A percentile compares a stretch with the other conserved stretches of the same genome.
phyloP scores from a whole-genome alignment of 2,113 vertebrate genomes.

The Ariopsis seemanni region DNA sequence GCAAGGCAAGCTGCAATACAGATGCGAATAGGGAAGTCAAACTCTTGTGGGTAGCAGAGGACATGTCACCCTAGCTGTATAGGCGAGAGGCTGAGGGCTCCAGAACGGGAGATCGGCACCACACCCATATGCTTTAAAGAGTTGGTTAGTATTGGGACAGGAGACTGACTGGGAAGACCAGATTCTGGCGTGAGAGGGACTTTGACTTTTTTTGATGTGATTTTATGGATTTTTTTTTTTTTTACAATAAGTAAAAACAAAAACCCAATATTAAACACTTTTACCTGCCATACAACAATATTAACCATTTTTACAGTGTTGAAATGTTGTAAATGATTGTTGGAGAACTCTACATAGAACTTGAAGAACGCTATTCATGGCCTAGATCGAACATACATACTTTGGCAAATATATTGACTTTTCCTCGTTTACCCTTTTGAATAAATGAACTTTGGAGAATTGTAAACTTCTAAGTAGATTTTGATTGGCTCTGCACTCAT shows the following conservation, averaged over 20 bases:
- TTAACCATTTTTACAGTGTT: neutral
- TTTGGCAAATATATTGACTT: conserved; percentile 27
- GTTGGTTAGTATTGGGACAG: no score
- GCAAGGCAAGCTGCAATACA: no score
- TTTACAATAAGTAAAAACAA: no score
- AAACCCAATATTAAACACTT: no score
- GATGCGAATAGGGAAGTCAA: no score
- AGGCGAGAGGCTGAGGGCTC: no score
- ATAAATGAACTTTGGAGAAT: conserved; percentile 22
- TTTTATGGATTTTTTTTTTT: neutral
- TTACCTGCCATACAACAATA: neutral
- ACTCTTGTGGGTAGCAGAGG: no score
- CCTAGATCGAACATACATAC: neutral
- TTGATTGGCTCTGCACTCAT: neutral
- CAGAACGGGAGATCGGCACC: no score
- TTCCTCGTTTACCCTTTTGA: conserved; percentile 28
- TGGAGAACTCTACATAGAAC: neutral
- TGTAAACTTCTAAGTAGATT: conserved; percentile 23
- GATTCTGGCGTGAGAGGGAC: no score
- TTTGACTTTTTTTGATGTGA: neutral
- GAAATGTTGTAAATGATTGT: neutral
- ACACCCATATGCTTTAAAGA: no score
- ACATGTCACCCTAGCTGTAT: no score
- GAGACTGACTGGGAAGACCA: no score
- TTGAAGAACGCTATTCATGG: neutral